Evolutionary conservation across 2,797 vertebrate species (phyloP).

Genomic region (Helarctos malayanus): DNA sequence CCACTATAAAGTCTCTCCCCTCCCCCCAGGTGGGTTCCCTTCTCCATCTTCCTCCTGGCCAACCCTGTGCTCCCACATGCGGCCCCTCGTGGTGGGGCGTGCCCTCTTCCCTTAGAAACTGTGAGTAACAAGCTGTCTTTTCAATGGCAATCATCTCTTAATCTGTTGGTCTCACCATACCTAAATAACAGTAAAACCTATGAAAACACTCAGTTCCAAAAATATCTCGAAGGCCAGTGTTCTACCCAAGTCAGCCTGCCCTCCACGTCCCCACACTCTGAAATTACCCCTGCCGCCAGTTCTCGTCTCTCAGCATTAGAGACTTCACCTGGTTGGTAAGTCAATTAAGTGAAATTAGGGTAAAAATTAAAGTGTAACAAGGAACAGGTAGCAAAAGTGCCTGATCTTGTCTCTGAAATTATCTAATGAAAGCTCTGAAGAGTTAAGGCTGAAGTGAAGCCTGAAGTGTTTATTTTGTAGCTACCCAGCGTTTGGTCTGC

Average conservation of each 20-base stretch:
- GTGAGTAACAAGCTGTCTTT: neutral
- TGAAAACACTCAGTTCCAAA: neutral
- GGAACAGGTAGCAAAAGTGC: neutral
- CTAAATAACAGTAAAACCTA: neutral
- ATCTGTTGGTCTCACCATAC: neutral
- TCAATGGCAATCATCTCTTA: neutral
- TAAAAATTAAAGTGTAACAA: neutral
- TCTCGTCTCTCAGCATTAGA: neutral
- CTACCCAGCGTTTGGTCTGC: neutral
- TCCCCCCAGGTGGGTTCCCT: rapidly evolving
- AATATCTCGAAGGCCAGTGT: neutral
- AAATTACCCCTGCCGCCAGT: too few species aligned
- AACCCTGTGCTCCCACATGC: neutral
- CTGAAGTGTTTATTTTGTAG: neutral
- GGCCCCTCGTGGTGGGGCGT: too few species aligned
- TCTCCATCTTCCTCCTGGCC: neutral
- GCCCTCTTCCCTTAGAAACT: neutral
- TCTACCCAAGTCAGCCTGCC: neutral
- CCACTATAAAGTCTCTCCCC: too few species aligned
- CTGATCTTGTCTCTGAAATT: neutral
- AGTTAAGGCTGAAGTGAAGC: neutral
- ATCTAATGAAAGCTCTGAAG: neutral
- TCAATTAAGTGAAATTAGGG: neutral
- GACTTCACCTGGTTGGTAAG: neutral
- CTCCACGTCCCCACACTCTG: neutral